These are phyloP conservation scores for Takifugu rubripes DNA, from an alignment of 2,797 vertebrate species.

Conservation along the genomic window DNA sequence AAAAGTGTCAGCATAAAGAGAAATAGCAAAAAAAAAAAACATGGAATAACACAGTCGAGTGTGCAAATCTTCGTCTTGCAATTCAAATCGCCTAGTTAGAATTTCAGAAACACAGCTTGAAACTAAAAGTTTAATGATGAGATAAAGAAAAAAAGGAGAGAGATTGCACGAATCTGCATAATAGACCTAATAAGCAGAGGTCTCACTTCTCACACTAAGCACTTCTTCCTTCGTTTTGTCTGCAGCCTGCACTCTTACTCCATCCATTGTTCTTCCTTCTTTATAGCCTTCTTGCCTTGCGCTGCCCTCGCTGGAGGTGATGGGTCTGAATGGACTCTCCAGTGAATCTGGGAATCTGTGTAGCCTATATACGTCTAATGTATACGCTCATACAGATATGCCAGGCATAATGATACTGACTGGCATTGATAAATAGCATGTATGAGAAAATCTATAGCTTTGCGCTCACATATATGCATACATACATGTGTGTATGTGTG, in stretches of 20 bases:
- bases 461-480: constrained; percentile 20
- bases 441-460: constrained; percentile 37
- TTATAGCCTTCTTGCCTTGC: constrained; percentile 16
- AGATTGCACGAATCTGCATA: constrained; percentile 26
- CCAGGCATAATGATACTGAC: constrained; percentile 55
- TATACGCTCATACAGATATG: constrained; percentile 57
- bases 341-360: constrained; percentile 24
- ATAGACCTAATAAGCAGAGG: constrained; percentile 16
- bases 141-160: constrained; percentile 13
- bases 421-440: constrained; percentile 68
- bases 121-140: constrained; percentile 11
- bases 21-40: not conserved
- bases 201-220: constrained; percentile 29
- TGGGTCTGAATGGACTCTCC: constrained; percentile 21
- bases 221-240: constrained; percentile 28
- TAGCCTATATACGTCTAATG: constrained; percentile 31
- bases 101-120: constrained; percentile 23
- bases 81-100: constrained; percentile 15
- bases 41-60: constrained; percentile 13
- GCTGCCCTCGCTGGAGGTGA: constrained; percentile 20
- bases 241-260: constrained; percentile 21
- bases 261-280: constrained; percentile 14
- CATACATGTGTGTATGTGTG: constrained; percentile 12
- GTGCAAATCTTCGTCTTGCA: constrained; percentile 20
- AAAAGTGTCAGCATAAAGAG: constrained; percentile 21